Base-by-base conservation (phyloP, 2,888 invertebrate species). In the Eurytoma adleriae region DNA sequence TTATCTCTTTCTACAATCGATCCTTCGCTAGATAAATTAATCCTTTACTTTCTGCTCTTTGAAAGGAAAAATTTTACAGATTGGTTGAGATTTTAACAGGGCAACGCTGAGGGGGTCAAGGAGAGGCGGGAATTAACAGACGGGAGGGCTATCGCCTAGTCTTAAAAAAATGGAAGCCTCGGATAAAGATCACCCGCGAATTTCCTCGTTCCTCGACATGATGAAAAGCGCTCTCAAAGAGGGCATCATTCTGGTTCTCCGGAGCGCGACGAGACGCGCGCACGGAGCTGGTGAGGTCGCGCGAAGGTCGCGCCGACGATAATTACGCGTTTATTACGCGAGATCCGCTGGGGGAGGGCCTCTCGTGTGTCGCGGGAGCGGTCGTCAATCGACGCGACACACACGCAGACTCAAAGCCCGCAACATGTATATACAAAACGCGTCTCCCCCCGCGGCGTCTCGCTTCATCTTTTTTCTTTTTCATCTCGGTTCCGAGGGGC, bases 321-420 rank as follows among this genome's bases (percentile, higher is more conserved):
- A 71, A 75, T 79, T 79, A 71, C 79, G 66, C 62, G 73, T 27
- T 69, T 64, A 64, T 64, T 70, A 77, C 68, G 67, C 69, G 77
- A 71, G 70, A 78, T 78, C 78, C 71, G 78, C 57, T 66, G 64
- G 68, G 74, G 69, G 73, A 69, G 56, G 50, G 62, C 20, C 66
- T 57, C 54, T 7, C 30, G 30, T 52, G 18, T 40, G 64, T 40
- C 50, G 40, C 12, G 70, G 77, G 16, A 48, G 57, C 64, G 64
- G 14, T 27, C 30, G 64, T 64, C 64, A 64, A 77, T 70, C 69
- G 56, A 14, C 76, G 24, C 61, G 64, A 24, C 72, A n/a, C 7
- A 66, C 59, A 56, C 20, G 20, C 40, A 56, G 56, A 13, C 50
- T 1, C 5, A 24, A 30, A 27, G 48, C 66, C 13, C 56, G 57